phyloP scores from a whole-genome alignment of 1,140 invertebrate species.

The Drosophila lini region DNA sequence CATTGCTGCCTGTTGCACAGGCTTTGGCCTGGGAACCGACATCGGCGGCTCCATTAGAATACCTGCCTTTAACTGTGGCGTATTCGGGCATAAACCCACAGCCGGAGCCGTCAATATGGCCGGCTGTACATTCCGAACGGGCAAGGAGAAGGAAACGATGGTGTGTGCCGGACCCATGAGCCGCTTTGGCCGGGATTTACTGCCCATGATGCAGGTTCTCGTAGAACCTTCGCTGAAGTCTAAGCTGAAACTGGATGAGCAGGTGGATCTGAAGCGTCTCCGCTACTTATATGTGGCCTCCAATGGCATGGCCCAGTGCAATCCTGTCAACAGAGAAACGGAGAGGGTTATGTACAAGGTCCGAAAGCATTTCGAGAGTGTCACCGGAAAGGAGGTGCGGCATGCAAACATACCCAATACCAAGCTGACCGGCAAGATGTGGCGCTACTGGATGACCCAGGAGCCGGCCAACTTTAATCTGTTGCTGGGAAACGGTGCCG shows the following conservation, averaged over 20 bases:
- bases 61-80: slow-evolving; percentile 97
- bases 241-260: slow-evolving; percentile 81
- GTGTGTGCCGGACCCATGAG: slow-evolving; percentile 91
- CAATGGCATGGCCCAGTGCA: slow-evolving; percentile 88
- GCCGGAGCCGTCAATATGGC: slow-evolving; percentile 87
- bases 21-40: slow-evolving; percentile 95
- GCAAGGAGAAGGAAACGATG: slow-evolving; percentile 87
- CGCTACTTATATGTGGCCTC: slow-evolving; percentile 92
- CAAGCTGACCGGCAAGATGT: slow-evolving; percentile 88
- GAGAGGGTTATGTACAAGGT: slow-evolving; percentile 87
- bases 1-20: slow-evolving; percentile 90
- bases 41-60: slow-evolving; percentile 98
- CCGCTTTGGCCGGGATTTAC: slow-evolving; percentile 90
- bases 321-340: slow-evolving; percentile 89
- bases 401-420: slow-evolving; percentile 86
- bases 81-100: slow-evolving; percentile 96
- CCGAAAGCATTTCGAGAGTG: slow-evolving; percentile 64
- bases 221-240: slow-evolving; percentile 63
- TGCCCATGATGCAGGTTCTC: slow-evolving; percentile 87
- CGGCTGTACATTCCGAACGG: slow-evolving; percentile 87
- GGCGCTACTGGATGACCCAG: slow-evolving; percentile 90
- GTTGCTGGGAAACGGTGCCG: slow-evolving; percentile 87
- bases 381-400: slow-evolving; percentile 60
- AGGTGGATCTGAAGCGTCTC: slow-evolving; percentile 89
- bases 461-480: slow-evolving; percentile 88